These are phyloP conservation scores for Panopea generosa DNA, from an alignment of 2,888 invertebrate genomes.

Conservation along the genomic window DNA sequence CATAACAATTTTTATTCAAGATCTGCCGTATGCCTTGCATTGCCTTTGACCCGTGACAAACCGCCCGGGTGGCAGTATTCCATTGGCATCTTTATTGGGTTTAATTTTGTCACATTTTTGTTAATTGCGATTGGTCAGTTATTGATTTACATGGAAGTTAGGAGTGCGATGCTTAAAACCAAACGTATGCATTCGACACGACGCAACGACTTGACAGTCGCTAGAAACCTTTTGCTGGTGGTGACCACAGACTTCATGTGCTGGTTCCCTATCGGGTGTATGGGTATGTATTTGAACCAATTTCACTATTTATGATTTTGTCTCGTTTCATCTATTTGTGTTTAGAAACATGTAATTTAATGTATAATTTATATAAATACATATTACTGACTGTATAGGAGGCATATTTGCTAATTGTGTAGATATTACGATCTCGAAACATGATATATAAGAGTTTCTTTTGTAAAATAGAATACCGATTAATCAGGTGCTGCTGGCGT, in stretches of 20 bases:
- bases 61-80: conserved; percentile 83
- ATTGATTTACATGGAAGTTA: conserved; percentile 77
- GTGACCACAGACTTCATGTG: conserved; percentile 78
- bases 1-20: conserved; percentile 78
- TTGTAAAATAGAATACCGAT: no score
- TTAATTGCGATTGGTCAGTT: conserved; percentile 78
- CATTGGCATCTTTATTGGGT: conserved; percentile 78
- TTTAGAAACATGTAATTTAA: no score
- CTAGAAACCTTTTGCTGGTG: conserved; percentile 77
- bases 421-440: no score
- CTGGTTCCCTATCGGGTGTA: conserved; percentile 75
- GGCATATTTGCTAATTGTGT: no score
- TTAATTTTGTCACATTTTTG: conserved; percentile 79
- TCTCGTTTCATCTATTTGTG: no score
- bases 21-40: conserved; percentile 80
- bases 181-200: conserved; percentile 12
- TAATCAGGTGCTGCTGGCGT: no score
- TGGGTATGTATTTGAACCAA: conserved; percentile 54
- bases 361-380: no score
- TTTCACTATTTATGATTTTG: no score
- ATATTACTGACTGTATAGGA: no score
- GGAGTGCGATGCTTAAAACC: conserved; percentile 2
- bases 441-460: no score
- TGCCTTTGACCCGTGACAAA: conserved; percentile 80
- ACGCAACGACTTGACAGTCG: conserved; percentile 70